Percentiles rank a stretch among this genome's conserved stretches.
These are phyloP conservation scores for Sterrhoptilus dennistouni DNA, from an alignment of 2,113 vertebrate species.

Conservation along the genomic window DNA sequence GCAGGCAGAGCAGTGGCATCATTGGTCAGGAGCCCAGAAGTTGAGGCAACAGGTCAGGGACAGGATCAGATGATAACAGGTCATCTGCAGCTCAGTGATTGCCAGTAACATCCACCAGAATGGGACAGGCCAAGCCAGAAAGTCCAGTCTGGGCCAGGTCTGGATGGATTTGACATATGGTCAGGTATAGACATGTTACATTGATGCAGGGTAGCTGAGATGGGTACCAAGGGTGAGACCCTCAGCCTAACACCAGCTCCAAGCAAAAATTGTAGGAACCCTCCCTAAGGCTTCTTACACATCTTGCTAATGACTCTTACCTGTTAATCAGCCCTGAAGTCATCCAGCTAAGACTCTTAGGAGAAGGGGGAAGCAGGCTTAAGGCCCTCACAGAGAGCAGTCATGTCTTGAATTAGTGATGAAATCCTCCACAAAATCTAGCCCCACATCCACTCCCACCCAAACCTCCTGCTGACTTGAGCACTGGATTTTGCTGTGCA, in stretches of 20 bases:
- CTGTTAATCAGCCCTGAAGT: not conserved
- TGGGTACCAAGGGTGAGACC: not conserved
- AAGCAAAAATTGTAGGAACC: not conserved
- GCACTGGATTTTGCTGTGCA: not conserved
- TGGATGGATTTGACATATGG: accelerated
- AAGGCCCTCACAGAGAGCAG: not conserved
- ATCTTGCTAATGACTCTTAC: not conserved
- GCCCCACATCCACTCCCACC: not conserved
- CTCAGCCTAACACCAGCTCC: not conserved
- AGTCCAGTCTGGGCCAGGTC: not conserved
- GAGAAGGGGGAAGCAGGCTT: not conserved
- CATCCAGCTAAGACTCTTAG: not conserved
- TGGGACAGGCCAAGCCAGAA: not conserved
- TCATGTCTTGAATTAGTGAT: not conserved
- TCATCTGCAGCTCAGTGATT: not conserved
- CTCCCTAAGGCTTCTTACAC: not conserved
- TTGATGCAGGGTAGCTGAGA: not conserved
- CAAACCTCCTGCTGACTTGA: not conserved
- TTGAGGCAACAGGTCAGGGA: not conserved
- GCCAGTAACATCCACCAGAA: not conserved
- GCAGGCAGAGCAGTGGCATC: not conserved
- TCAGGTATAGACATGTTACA: not conserved
- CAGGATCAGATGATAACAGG: not conserved
- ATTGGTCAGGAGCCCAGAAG: not conserved
- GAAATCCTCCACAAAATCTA: not conserved